phyloP scores from a whole-genome alignment of 2,888 invertebrate species.

The Polymixis flavicincta region DNA sequence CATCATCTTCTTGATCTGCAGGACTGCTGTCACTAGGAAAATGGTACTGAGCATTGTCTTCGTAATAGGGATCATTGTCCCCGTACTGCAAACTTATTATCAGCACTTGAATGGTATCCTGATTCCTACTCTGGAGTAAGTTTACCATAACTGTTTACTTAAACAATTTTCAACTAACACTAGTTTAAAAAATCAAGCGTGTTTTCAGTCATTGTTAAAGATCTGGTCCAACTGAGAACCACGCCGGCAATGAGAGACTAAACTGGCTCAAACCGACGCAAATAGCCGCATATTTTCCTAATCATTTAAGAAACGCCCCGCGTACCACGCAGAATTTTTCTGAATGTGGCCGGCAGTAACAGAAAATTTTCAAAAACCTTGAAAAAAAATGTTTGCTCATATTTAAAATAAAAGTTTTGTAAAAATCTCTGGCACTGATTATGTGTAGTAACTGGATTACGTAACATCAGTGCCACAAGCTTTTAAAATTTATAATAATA shows the following conservation, averaged over 20 bases:
- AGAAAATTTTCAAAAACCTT: background rate
- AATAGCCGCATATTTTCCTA: background rate
- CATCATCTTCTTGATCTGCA: constrained; percentile 59
- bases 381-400: too few species aligned
- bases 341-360: background rate
- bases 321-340: too few species aligned
- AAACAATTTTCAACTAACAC: background rate
- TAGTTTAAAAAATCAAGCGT: background rate
- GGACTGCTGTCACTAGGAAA: constrained; percentile 34
- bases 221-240: background rate
- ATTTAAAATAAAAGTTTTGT: too few species aligned
- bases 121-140: constrained; percentile 46
- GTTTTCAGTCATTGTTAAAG: background rate
- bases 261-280: background rate
- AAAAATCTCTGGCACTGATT: too few species aligned
- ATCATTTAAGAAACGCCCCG: background rate
- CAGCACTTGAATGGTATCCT: constrained; percentile 45
- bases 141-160: background rate
- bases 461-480: too few species aligned
- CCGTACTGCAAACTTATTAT: constrained; percentile 53
- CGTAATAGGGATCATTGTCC: constrained; percentile 52
- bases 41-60: constrained; percentile 54
- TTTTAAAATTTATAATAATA: too few species aligned
- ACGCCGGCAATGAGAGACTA: background rate
- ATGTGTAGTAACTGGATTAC: too few species aligned